Base-by-base conservation (phyloP, 2,797 vertebrate genomes). In the Sparidentex hasta region DNA sequence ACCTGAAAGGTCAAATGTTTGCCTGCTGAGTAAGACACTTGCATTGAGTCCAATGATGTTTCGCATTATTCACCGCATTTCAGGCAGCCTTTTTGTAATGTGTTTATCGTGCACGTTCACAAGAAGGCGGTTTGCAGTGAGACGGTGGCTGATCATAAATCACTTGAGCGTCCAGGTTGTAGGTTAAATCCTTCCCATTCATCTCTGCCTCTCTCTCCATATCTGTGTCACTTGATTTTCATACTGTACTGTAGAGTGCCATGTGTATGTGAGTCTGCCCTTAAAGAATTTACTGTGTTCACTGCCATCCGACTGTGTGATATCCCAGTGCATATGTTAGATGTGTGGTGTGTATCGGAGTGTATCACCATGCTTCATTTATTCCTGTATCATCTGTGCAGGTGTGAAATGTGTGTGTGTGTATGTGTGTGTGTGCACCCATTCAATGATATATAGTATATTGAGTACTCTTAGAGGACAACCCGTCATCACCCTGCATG, bases 381-480 rank as follows among this genome's bases (percentile, higher is more conserved):
- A 55, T 18, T 54, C 11, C 38, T 21, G 33, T 50, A 11, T 59
- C 55, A 65, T 71, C 56, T 33, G 43, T 66, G 64, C 27, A 52
- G 16, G 51, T 76, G n/a, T 75, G 44, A 47, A 8, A 8, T 71
- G 33, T 56, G 46, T 21, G 46, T 61, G n/a, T 77, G 27, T 27
- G 27, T 27, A n/a, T n/a, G n/a, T n/a, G 27, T 27, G 27, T 27
- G 27, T 27, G 27, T 27, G 27, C 46, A 33, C 29, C 1, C 5
- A 51, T 74, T 66, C 47, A 65, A 41, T 66, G 55, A 61, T 33
- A 33, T 7, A 33, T 7, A 18, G 54, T 56, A 65, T 66, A 38
- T 71, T 57, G 44, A 51, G 71, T 65, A 71, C 74, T 43, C 33
- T 57, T 78, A 68, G 66, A 86, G 85, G 80, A 80, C 86, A 84